Base-by-base conservation (phyloP, 2,888 invertebrate genomes). In the Cetonia aurata region DNA sequence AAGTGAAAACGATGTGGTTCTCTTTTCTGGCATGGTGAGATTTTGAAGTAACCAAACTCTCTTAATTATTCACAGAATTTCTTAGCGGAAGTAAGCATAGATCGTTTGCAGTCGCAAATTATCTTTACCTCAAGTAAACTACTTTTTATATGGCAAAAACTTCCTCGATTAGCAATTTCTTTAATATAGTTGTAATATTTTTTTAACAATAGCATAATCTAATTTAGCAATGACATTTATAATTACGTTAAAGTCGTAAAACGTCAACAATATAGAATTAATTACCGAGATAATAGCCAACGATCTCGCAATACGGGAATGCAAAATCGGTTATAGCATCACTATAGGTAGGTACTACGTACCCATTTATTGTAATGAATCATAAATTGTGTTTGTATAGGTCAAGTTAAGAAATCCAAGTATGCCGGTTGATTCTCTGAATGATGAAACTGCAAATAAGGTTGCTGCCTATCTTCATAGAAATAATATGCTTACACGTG, bases 361-460 rank as follows among this genome's bases (percentile, higher is more conserved):
- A 25, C 25, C 25, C 25, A 25, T 50, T 19, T 33, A 62, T 62
- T 62, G 33, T 62, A 48, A 15, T 62, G 48, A 62, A 48, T 62
- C 48, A 33, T 31, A 62, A 62, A 60, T 60, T 60, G 25, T 46
- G 6, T 60, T 41, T 46, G 46, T 60, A 60, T 60, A 60, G 60
- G 60, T 60, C 60, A 46, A 19, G 46, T 60, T 60, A 48, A 31
- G 46, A 60, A 60, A 60, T 60, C 19, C 31, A 46, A 60, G 46
- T 25, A 60, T 62, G 15, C 12, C 33, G 6, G 33, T 12, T 48
- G 62, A 62, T 62, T 62, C 37, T 19, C 12, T 6, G 62, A 62
- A 62, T 62, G 15, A 62, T 62, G 48, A 62, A 48, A 62, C 33
- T 33, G 60, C 25, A 59, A 59, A 59, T 44, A 44, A 42, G 17